These are phyloP conservation scores for Eupeodes luniger DNA, from an alignment of 2,888 invertebrate genomes.

Conservation along the genomic window DNA sequence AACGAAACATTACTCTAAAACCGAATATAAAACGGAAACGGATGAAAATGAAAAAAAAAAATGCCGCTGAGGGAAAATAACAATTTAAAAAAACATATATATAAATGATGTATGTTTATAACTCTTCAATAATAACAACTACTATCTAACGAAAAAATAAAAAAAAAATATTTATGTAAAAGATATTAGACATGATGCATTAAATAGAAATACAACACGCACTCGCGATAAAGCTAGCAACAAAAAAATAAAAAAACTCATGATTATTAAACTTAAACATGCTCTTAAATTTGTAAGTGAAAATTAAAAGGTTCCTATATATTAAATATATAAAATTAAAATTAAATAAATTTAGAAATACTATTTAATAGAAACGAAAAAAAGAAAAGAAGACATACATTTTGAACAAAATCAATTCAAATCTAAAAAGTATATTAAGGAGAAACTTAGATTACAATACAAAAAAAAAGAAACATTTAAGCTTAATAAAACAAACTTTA, in stretches of 20 bases:
- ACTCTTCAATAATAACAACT: neutral
- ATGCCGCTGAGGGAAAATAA: conserved; percentile 5
- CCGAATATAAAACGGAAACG: neutral
- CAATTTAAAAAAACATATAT: neutral
- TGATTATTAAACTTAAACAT: conserved; percentile 34
- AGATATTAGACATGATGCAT: neutral
- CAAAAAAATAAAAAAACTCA: neutral
- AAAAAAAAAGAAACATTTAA: conserved; percentile 33
- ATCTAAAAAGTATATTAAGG: conserved; percentile 30
- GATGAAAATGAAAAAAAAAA: conserved; percentile 29
- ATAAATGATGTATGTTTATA: neutral
- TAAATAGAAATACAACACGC: conserved; percentile 7
- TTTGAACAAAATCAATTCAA: conserved; percentile 34
- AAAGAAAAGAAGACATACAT: conserved; percentile 12
- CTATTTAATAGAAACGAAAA: conserved; percentile 66
- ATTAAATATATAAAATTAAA: conserved; percentile 77
- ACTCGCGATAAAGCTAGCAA: neutral
- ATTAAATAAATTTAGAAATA: conserved; percentile 70
- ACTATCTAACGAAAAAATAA: neutral
- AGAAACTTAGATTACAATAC: conserved; percentile 19
- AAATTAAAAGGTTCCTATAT: conserved; percentile 79
- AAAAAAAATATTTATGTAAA: neutral
- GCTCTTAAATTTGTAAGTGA: conserved; percentile 74
- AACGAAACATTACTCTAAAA: neutral
- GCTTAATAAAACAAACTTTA: conserved; percentile 62